Base-by-base conservation (phyloP, 2,797 vertebrate species). In the Lophius americanus region DNA sequence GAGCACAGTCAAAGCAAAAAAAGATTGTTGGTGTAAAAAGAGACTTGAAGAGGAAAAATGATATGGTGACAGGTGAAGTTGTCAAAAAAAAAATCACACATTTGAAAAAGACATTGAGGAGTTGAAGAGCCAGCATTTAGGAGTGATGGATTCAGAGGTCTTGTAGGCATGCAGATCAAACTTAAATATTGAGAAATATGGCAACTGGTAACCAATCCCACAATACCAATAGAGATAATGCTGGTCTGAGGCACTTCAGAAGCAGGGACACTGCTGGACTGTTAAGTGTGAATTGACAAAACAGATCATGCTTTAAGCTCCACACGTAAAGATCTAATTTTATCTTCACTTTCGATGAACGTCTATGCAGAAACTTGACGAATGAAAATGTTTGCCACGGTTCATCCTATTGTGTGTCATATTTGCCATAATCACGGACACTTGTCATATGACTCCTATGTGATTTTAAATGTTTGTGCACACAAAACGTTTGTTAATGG, bases 171-270 rank as follows among this genome's bases (percentile, higher is more conserved):
- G 23, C 23, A 23, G 23, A 23, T 23, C 23, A 23, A 23, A 23
- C 23, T 23, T 23, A 23, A 23, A 23, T 23, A 23, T 23, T 23
- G 23, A 23, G 23, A 23, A 23, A 23, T 23, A 23, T 23, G 23
- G 23, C 2, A 23, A 23, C 23, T 23, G 23, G 23, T 10, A 4
- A 32, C 23, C 3, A 4, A 6, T 38, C 35, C 9, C 7, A 8
- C n/a, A 53, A 43, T 39, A 0, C 56, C 51, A 12, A 60, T 60
- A 71, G 3, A 39, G 49, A 6, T 55, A 12, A 38, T 32, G 38
- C 57, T 36, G 9, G 56, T 57, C 53, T 38, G 41, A 43, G 68
- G 59, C 72, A 62, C 74, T 74, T 79, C 74, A 68, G 64, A 59
- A 14, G 33, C 2, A 5, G 12, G 7, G 38, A 63, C 36, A 23